Conservation (phyloP, 2,113 vertebrate genomes). For the Strix aluco region DNA sequence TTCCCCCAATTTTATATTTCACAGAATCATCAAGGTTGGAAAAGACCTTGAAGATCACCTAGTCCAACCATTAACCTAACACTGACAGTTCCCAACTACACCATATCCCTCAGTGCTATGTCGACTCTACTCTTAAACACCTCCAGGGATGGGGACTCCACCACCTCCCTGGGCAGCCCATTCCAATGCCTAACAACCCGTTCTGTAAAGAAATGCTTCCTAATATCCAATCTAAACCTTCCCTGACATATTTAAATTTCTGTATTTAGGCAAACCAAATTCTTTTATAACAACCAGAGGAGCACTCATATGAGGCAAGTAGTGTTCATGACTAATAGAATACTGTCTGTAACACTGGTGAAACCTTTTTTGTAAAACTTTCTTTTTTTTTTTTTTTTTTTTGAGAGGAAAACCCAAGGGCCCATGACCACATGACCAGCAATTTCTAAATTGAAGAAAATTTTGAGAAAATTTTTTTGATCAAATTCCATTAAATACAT, state of each 20-base stretch:
- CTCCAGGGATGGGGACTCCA: no score
- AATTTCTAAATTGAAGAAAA: not conserved
- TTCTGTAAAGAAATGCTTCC: no score
- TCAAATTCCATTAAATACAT: not conserved
- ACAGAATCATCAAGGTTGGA: no score
- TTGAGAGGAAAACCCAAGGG: not conserved
- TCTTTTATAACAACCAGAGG: not conserved
- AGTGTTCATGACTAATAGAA: not conserved
- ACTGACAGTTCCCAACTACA: no score
- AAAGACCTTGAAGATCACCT: no score
- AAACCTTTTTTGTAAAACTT: not conserved
- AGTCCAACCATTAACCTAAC: no score
- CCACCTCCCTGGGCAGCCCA: no score
- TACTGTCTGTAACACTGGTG: not conserved
- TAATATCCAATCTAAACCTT: no score
- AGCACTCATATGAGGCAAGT: not conserved
- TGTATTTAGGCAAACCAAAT: not conserved
- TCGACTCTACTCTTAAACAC: no score
- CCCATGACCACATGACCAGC: not conserved
- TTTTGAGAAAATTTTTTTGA: not conserved
- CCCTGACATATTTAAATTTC: not conserved
- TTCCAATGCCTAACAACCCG: no score
- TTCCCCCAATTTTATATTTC: not conserved
- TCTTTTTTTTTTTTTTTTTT: not conserved
- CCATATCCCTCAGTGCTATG: no score